Base-by-base conservation (phyloP, 2,113 vertebrate species). In the Notechis scutatus region DNA sequence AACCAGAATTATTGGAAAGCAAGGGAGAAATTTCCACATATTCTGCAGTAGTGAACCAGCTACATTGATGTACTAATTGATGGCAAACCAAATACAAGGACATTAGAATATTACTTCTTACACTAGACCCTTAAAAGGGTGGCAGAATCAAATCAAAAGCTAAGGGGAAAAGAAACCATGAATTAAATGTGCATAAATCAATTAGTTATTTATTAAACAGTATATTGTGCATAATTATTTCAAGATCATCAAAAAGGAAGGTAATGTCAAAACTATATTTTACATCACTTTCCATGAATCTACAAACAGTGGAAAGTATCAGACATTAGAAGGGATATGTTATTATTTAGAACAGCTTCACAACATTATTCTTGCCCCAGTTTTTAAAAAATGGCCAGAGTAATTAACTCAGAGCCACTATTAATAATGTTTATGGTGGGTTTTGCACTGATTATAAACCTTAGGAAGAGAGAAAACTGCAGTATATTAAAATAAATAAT, bases 221-320 rank as follows among this genome's bases (percentile, higher is more conserved):
- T 0, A 1, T 42, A 59, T 55, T 91, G 47, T 7, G n/a, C 26
- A 2, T 47, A 0, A 3, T 61, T 12, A 0, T 54, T 90, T 94
- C 90, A 92, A n/a, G 18, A 26, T 52, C 74, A 88, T 93, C 89
- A 57, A 52, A 91, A 86, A 56, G 91, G 42, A 0, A 86, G 85
- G 12, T 29, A 18, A 3, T 87, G n/a, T 92, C 8, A 34, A 55
- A 85, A 12, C 85, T 94, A 92, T 69, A 69, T 14, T 93, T 81
- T 1, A 0, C 34, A 0, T 11, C 0, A 26, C 47, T 0, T 29
- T 42, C 2, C 1, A 11, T 3, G 29, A 4, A 11, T 88, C 54
- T 64, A 34, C 54, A 52, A 57, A 39, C 45, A 61, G 18, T 54
- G n/a, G 15, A 89, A 93, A 94, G 50, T 24, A 85, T 57, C 29